Percentiles rank a stretch among this genome's conserved stretches.
Conservation (phyloP, 2,888 invertebrate species). For the Seladonia tumulorum region DNA sequence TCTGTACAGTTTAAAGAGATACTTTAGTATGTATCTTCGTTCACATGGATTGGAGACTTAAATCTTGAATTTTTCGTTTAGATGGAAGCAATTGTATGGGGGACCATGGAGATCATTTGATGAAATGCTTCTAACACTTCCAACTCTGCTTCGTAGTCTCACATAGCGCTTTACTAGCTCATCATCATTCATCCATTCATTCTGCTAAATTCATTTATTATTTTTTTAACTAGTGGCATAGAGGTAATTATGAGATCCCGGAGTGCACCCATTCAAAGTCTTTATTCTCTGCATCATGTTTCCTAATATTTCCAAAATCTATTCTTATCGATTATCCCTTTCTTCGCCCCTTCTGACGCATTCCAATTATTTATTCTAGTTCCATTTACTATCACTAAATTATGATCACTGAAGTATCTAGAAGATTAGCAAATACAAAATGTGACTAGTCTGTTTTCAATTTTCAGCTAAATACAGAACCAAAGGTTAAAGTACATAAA, state of each 20-base stretch:
- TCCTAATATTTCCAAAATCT: slow-evolving; percentile 18
- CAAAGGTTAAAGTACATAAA: slow-evolving; percentile 63
- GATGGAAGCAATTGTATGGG: slow-evolving; percentile 84
- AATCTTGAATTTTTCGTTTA: slow-evolving; percentile 76
- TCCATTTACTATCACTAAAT: not conserved
- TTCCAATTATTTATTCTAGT: not conserved
- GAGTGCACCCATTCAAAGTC: slow-evolving; percentile 35
- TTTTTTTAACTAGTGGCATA: slow-evolving; percentile 79
- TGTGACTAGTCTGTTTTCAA: slow-evolving; percentile 63
- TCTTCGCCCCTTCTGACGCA: not conserved
- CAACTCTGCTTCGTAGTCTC: slow-evolving; percentile 83
- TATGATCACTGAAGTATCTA: slow-evolving; percentile 40
- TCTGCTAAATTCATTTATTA: slow-evolving; percentile 80
- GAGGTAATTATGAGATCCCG: slow-evolving; percentile 81
- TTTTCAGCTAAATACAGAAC: slow-evolving; percentile 75
- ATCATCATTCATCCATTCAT: slow-evolving; percentile 79
- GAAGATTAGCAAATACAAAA: slow-evolving; percentile 37
- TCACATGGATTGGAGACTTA: slow-evolving; percentile 38
- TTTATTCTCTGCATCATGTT: not conserved
- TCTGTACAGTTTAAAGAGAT: slow-evolving; percentile 22
- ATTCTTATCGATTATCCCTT: not conserved
- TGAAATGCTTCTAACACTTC: slow-evolving; percentile 82
- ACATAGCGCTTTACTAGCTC: slow-evolving; percentile 82
- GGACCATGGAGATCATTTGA: slow-evolving; percentile 81
- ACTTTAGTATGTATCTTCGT: slow-evolving; percentile 30